A percentile compares a stretch with the other conserved stretches of the same genome.
These are phyloP conservation scores for Malthinus flaveolus DNA, from an alignment of 2,888 invertebrate species.

Conservation along the genomic window DNA sequence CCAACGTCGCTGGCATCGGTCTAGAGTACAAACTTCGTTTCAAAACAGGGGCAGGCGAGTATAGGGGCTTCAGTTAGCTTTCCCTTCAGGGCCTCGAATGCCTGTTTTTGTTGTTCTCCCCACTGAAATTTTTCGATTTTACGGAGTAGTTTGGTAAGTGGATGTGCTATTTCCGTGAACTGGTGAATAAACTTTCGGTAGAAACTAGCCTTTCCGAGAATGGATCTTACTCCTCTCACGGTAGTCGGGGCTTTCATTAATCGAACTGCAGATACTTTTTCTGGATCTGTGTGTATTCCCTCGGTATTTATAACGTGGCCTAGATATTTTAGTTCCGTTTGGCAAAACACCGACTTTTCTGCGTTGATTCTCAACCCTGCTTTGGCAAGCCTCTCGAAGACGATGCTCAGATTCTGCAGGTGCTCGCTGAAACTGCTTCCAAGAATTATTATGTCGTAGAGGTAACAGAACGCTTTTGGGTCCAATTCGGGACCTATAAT, in stretches of 20 bases:
- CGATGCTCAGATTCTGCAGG: constrained; percentile 21
- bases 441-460: constrained; percentile 1
- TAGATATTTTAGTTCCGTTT: neutral
- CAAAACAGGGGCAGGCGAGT: neutral
- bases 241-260: constrained; percentile 18
- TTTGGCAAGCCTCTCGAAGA: neutral
- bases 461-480: neutral
- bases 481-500: constrained; percentile 6
- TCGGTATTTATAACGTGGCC: constrained; percentile 8
- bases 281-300: constrained; percentile 28
- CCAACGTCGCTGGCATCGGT: neutral
- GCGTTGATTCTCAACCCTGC: neutral
- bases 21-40: neutral
- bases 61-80: neutral
- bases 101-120: neutral
- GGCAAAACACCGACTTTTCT: neutral
- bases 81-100: neutral
- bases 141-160: neutral
- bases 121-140: neutral
- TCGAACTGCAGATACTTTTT: constrained; percentile 28
- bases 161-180: neutral
- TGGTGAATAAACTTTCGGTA: constrained; percentile 17
- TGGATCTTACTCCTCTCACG: constrained; percentile 18
- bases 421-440: neutral
- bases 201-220: constrained; percentile 31